A percentile compares a stretch with the other conserved stretches of the same genome.
phyloP scores from a whole-genome alignment of 2,797 vertebrate genomes.

The Ficedula albicollis region DNA sequence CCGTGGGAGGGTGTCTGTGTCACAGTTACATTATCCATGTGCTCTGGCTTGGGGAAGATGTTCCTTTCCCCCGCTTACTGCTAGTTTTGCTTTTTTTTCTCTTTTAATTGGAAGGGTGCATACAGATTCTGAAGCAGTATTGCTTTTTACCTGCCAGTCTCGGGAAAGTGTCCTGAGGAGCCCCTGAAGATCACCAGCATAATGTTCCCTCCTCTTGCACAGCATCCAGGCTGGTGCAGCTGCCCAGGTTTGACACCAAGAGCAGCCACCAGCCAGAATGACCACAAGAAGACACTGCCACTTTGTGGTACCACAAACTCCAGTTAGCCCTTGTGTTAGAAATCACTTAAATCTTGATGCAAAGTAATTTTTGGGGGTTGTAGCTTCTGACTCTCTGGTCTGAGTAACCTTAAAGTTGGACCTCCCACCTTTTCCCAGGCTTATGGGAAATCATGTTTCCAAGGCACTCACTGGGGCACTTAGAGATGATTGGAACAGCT shows the following conservation, averaged over 20 bases:
- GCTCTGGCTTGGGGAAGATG: background rate
- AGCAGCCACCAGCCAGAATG: background rate
- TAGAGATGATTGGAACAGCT: background rate
- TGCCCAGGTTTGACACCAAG: background rate
- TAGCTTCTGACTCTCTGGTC: background rate
- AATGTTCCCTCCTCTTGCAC: background rate
- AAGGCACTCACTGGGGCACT: background rate
- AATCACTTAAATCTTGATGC: background rate
- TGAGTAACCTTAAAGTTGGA: background rate
- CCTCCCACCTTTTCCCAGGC: background rate
- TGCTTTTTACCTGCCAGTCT: background rate
- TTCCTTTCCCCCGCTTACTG: background rate
- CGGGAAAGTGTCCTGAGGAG: background rate
- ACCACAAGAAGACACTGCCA: background rate
- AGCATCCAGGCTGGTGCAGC: background rate
- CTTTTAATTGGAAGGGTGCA: background rate
- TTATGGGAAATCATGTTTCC: background rate
- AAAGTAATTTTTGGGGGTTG: background rate
- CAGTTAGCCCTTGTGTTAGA: accelerated
- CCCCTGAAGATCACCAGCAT: background rate
- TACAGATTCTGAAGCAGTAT: background rate
- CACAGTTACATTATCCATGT: background rate
- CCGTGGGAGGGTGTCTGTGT: slow-evolving; percentile 45
- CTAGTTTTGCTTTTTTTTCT: background rate
- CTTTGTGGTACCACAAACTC: background rate